Evolutionary conservation across 2,113 vertebrate species (phyloP), one percentile per base, ranked within the genome.

Genomic region (Bos javanicus): DNA sequence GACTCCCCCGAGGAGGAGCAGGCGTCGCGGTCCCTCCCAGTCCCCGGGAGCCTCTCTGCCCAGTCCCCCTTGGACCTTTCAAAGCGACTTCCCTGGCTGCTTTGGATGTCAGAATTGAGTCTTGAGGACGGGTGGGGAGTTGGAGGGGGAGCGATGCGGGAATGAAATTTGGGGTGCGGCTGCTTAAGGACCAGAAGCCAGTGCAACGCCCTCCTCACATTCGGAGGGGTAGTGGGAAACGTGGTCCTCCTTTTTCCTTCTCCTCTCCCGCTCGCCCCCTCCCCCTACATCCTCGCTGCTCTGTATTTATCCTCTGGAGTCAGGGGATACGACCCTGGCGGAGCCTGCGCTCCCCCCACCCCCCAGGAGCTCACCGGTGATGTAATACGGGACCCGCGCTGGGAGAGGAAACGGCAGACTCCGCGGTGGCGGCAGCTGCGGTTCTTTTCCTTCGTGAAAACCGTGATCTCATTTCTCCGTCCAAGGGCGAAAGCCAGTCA

Each of bases 351-450:
- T 26, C 17, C n/a, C 78, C 56, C 19, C 7, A 28, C 39, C 25
- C 62, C 46, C 48, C 74, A 1, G 43, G 60, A 89, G 98, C 98
- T 98, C 92, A 94, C 98, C 92, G 82, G 97, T 98, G 98, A 98
- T 97, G 98, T 98, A 94, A 98, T 97, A 97, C 95, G 62, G 94
- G 92, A 59, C 94, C 96, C 90, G 93, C n/a, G 74, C 97, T 52
- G 97, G 93, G 86, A 81, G 89, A 87, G 93, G 93, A 90, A 43
- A 86, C 86, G 2, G 88, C 93, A 3, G 82, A 86, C 89, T 76
- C 84, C 1, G 86, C 62, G 9, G 67, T n/a, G 46, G 78, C 46
- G 92, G 85, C 98, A 56, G 96, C 90, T 17, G 85, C 60, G 56
- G 57, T 54, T 94, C 93, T 94, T 95, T 85, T 82, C 88, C 95